phyloP scores from a whole-genome alignment of 2,113 vertebrate species.

The Herpailurus yagouaroundi region DNA sequence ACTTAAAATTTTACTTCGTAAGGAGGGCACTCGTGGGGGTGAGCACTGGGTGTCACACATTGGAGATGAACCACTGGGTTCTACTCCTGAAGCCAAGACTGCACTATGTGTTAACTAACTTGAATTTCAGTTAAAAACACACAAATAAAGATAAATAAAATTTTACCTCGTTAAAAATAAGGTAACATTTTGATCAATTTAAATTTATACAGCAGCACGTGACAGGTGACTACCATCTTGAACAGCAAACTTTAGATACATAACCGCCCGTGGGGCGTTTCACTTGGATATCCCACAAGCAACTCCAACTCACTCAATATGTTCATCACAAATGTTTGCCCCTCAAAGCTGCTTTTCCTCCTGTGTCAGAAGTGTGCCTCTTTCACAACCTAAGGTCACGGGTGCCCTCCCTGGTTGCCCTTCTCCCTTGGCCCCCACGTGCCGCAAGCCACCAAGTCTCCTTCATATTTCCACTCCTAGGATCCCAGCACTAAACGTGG shows the following conservation, averaged over 20 bases:
- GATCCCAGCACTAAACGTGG: fast-evolving
- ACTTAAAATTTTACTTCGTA: neutral
- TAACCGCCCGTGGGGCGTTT: too few relatives aligned
- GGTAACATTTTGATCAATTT: neutral
- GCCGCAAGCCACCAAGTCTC: neutral
- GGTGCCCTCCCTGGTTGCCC: neutral
- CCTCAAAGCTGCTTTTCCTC: neutral
- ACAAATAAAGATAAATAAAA: too few relatives aligned
- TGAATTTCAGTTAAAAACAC: too few relatives aligned
- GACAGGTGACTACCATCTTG: neutral
- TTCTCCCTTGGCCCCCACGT: neutral
- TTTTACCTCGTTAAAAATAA: too few relatives aligned
- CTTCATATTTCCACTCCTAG: neutral
- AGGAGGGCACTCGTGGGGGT: too few relatives aligned
- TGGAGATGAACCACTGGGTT: too few relatives aligned
- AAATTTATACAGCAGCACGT: neutral
- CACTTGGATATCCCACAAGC: neutral
- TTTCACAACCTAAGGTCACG: neutral
- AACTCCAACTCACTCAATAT: neutral
- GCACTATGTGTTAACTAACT: too few relatives aligned
- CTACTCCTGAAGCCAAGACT: too few relatives aligned
- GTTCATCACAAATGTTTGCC: neutral
- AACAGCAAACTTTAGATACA: neutral
- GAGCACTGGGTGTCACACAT: too few relatives aligned
- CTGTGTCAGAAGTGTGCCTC: neutral